Base-by-base conservation (phyloP, 2,797 vertebrate species). In the Macrochelys suwanniensis region DNA sequence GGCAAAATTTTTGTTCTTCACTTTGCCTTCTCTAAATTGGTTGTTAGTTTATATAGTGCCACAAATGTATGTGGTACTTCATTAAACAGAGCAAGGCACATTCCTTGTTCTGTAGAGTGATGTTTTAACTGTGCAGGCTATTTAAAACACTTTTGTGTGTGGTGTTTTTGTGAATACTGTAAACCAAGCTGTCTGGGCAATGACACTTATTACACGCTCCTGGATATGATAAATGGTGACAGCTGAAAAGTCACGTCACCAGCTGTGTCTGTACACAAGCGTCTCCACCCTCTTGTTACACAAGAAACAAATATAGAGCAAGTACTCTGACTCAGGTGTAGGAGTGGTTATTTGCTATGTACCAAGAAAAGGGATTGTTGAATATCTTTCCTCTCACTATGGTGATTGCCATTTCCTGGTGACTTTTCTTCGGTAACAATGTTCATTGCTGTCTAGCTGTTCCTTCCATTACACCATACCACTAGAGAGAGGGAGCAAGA, bases 331-430 rank as follows among this genome's bases (percentile, higher is more conserved):
- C 65, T 74, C 45, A 77, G 26, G 45, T 45, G 42, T 77, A 77
- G 74, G 26, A 17, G 26, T 16, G 42, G 74, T 79, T 78, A 25
- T 86, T 87, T 79, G 33, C 10, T 59, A 1, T 56, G 11, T 17
- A 16, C 31, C 11, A 47, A n/a, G 31, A 68, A 83, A n/a, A 93
- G 79, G 87, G 87, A 49, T 68, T 76, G 17, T 25, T 91, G 28
- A n/a, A 82, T 92, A 90, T 37, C 51, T 23, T 59, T 94, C 94
- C n/a, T 90, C 50, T 80, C 90, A 94, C 33, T 82, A 53, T 59
- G 77, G 56, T 92, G 42, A 80, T 84, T 89, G 92, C 57, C 94
- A 80, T 76, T 92, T 93, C 54, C 96, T 92, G 94, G 88, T 37
- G 87, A 81, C 21, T 82, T 10, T 89, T 87, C 81, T 59, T 81